Base-by-base conservation (phyloP, 37 sponge, comb jelly and placozoan genomes). In the Haliclona indistincta region DNA sequence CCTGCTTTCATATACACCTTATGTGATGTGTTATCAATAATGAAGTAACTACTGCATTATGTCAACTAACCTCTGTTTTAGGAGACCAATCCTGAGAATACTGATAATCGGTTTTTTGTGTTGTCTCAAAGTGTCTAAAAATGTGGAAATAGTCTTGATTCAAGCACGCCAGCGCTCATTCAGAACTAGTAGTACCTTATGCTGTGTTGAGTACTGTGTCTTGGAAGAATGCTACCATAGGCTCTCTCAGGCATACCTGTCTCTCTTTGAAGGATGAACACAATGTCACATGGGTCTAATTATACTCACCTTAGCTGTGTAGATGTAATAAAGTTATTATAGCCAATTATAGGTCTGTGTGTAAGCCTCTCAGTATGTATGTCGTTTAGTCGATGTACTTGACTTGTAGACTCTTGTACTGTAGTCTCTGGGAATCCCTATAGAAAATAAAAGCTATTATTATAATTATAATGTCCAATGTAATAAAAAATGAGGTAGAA, bases 51-150 rank as follows among this genome's bases (percentile, higher is more conserved):
- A 33, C 19, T 43, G 32, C 32, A 36, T 38, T 29, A 3, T n/a
- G 36, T 0, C 15, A 30, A 8, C 7, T 64, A 38, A 39, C 74
- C 26, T 78, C 70, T 64, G 33, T 45, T 28, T 41, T 63, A 7
- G 93, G 89, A 7, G 76, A 65, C 93, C 93, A 93, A 3, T 75
- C 54, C 19, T 61, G 76, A 0, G 85, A 90, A 52, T 84, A 84
- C 47, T 81, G 62, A 40, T 85, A 93, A 70, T 81, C 86, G 2
- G 54, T 47, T 36, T 44, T 54, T 3, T 93, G 78, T n/a, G 89
- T 93, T n/a, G 89, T 88, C 6, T 80, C 39, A 25, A 84, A 71
- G 42, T 87, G 74, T 38, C 84, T 85, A 30, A 62, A 25, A 60
- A 28, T 23, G 51, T 53, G 33, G 30, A 3, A 44, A 28, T 43